These are phyloP conservation scores for Drosophila paulistorum DNA, from an alignment of 1,140 invertebrate species.

Conservation along the genomic window DNA sequence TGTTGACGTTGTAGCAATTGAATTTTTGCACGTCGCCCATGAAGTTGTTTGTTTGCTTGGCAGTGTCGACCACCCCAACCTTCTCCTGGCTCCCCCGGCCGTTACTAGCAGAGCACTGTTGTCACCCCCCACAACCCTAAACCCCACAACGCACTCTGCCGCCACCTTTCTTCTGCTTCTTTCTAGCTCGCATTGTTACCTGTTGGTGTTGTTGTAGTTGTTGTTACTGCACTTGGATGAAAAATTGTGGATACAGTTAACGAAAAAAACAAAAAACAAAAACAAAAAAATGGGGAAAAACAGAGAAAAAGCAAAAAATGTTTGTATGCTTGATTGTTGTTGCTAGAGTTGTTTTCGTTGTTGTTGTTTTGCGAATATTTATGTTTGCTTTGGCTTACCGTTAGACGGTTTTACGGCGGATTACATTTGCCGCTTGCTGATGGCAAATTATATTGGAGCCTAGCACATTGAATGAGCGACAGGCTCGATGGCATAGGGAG, in stretches of 20 bases:
- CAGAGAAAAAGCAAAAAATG: slow-evolving; percentile 51
- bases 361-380: slow-evolving; percentile 71
- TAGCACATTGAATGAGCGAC: slow-evolving; percentile 30
- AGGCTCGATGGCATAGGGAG: background rate
- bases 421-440: slow-evolving; percentile 74
- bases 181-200: background rate
- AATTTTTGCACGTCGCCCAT: slow-evolving; percentile 81
- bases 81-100: background rate
- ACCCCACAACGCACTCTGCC: background rate
- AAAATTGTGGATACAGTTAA: slow-evolving; percentile 77
- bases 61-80: slow-evolving; percentile 45
- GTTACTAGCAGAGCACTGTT: background rate
- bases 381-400: slow-evolving; percentile 79
- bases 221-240: slow-evolving; percentile 64
- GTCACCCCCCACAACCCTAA: background rate
- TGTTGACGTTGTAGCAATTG: slow-evolving; percentile 76
- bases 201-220: slow-evolving; percentile 27
- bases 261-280: slow-evolving; percentile 53
- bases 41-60: slow-evolving; percentile 81
- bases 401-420: slow-evolving; percentile 78
- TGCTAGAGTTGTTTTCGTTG: slow-evolving; percentile 31
- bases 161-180: background rate
- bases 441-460: slow-evolving; percentile 74
- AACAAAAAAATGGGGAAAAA: slow-evolving; percentile 14
- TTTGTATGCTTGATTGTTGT: slow-evolving; percentile 66